These are phyloP conservation scores for Lasioglossum leucozonium DNA, from an alignment of 2,888 invertebrate species.

Conservation along the genomic window DNA sequence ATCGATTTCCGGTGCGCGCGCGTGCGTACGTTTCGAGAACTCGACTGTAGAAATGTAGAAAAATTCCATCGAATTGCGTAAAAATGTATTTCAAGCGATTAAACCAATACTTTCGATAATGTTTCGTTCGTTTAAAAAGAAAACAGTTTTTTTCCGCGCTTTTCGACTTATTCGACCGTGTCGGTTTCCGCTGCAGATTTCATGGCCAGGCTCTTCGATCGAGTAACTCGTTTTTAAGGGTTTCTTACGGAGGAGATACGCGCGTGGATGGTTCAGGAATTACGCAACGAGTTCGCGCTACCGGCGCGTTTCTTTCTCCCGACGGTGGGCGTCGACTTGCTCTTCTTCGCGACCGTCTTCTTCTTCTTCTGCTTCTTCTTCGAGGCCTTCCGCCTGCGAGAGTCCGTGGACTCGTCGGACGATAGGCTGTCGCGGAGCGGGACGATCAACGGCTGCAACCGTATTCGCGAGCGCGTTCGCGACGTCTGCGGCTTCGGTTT, in stretches of 20 bases:
- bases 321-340: conserved; percentile 62
- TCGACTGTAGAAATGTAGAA: not conserved
- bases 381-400: conserved; percentile 57
- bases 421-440: conserved; percentile 70
- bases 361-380: conserved; percentile 75
- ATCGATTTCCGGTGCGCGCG: not conserved
- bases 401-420: conserved; percentile 60
- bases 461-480: conserved; percentile 26
- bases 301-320: conserved; percentile 71
- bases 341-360: conserved; percentile 63
- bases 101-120: not conserved
- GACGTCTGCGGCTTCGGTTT: conserved; percentile 49
- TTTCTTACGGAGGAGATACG: not conserved
- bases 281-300: conserved; percentile 63
- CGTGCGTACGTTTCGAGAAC: not conserved
- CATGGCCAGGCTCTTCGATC: no score
- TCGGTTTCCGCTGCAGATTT: not conserved
- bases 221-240: no score
- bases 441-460: conserved; percentile 44
- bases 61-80: not conserved
- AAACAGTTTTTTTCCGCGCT: not conserved
- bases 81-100: not conserved
- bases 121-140: not conserved
- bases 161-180: not conserved
- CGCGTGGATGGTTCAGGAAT: conserved; percentile 14